Conservation (phyloP, 2,113 vertebrate species). For the Corynorhinus townsendii region DNA sequence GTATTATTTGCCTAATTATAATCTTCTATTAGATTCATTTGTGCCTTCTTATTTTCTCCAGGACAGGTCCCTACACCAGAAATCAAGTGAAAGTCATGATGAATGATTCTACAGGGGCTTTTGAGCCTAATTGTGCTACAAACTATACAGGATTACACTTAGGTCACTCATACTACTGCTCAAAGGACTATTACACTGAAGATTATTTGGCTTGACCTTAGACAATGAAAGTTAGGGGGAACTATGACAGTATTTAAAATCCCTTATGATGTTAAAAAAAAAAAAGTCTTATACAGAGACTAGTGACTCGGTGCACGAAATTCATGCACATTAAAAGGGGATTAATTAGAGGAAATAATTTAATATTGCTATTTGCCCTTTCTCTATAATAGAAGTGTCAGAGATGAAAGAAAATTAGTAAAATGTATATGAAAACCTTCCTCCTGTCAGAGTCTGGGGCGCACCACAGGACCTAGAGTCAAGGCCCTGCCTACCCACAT, state of each 20-base stretch:
- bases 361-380: too few species aligned
- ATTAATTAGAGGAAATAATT: too few species aligned
- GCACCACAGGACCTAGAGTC: too few species aligned
- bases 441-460: too few species aligned
- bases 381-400: too few species aligned
- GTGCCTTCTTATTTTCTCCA: neutral
- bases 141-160: neutral
- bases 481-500: too few species aligned
- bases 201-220: neutral
- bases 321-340: too few species aligned
- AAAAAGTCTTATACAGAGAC: neutral
- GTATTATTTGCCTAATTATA: neutral
- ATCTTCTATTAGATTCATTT: conserved; percentile 21
- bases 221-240: neutral
- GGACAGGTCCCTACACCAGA: neutral
- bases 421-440: too few species aligned
- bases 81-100: neutral
- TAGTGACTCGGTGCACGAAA: too few species aligned
- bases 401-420: too few species aligned
- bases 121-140: neutral
- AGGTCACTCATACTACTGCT: neutral
- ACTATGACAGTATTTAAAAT: neutral
- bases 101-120: neutral
- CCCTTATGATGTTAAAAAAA: neutral
- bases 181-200: neutral